Conservation (phyloP, 2,888 invertebrate genomes). For the Tetramorium bicarinatum region DNA sequence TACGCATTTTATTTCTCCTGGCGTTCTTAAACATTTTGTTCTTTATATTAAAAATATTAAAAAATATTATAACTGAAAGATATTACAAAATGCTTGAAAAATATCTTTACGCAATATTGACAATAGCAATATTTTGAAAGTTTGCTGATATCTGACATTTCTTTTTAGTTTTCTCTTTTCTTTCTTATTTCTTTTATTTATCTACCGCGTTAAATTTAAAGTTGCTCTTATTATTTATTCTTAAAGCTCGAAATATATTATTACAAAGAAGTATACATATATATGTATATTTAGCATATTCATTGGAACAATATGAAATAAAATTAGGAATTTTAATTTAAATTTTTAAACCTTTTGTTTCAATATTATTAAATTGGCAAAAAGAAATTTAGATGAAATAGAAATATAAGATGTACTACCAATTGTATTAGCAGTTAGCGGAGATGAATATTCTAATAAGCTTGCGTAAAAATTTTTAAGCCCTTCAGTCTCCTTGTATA, state of each 20-base stretch:
- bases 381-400: neutral
- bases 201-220: constrained; percentile 13
- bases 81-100: constrained; percentile 1
- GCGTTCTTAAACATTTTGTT: neutral
- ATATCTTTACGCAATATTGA: constrained; percentile 9
- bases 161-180: neutral
- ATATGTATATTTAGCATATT: neutral
- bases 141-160: neutral
- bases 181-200: neutral
- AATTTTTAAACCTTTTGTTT: neutral
- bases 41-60: neutral
- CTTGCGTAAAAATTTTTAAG: neutral
- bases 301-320: neutral
- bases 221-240: neutral
- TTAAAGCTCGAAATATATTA: neutral
- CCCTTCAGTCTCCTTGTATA: neutral
- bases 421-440: neutral
- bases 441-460: neutral
- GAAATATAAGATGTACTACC: neutral
- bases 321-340: neutral
- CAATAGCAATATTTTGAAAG: constrained; percentile 18
- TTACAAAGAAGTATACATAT: neutral
- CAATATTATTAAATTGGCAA: neutral
- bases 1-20: neutral
- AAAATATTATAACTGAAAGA: constrained; percentile 13